A percentile compares a stretch with the other conserved stretches of the same genome.
Conservation (phyloP, 2,113 vertebrate species). For the Solenodon paradoxus region DNA sequence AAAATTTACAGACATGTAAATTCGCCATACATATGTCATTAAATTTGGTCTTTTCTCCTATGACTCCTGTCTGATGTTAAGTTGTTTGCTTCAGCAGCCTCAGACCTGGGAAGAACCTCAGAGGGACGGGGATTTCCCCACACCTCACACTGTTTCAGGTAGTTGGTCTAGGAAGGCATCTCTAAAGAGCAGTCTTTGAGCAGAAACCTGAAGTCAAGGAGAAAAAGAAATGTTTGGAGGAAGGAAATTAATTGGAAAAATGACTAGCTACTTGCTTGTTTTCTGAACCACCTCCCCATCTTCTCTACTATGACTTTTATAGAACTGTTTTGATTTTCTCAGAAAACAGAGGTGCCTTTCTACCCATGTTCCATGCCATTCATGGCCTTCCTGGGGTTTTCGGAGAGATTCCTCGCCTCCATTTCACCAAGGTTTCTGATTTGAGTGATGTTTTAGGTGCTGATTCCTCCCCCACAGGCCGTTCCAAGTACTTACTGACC, state of each 20-base stretch:
- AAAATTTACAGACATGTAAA: no score
- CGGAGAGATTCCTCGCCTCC: neutral
- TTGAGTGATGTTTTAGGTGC: neutral
- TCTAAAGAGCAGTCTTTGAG: neutral
- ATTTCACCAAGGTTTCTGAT: neutral
- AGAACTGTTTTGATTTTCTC: neutral
- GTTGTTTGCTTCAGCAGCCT: no score
- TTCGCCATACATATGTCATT: no score
- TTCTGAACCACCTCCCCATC: neutral
- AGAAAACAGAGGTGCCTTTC: no score
- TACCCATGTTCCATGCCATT: neutral
- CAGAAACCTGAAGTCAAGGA: neutral
- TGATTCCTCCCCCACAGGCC: neutral
- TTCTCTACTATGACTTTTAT: neutral
- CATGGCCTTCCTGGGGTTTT: neutral
- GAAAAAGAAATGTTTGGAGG: neutral
- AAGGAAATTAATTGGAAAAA: neutral
- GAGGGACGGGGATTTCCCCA: no score
- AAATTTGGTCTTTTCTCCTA: no score
- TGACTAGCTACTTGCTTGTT: neutral
- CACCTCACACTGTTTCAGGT: no score
- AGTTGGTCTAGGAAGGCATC: neutral
- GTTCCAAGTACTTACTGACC: neutral
- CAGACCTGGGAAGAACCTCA: no score
- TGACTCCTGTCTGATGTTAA: no score